A percentile compares a stretch with the other conserved stretches of the same genome.
These are phyloP conservation scores for Onychostoma macrolepis DNA, from an alignment of 2,113 vertebrate genomes.

Conservation along the genomic window DNA sequence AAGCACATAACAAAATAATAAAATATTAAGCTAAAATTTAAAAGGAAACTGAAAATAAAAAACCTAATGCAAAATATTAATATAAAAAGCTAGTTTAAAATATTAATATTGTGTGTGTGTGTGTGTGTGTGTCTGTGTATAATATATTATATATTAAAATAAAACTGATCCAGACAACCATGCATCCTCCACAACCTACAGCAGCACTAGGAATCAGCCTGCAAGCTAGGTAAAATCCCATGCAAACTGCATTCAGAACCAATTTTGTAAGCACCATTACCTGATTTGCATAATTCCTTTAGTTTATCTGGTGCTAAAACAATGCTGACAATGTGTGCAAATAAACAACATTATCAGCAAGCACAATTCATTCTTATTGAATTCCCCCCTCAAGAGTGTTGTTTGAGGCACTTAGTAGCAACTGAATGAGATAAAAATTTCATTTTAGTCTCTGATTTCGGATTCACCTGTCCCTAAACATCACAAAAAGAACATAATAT, in stretches of 20 bases:
- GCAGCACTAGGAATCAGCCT: not conserved
- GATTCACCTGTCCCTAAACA: not conserved
- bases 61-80: too few relatives aligned
- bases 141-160: too few relatives aligned
- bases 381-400: not conserved
- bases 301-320: not conserved
- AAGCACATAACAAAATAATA: too few relatives aligned
- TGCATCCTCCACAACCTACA: not conserved
- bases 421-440: conserved; percentile 15
- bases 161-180: not conserved
- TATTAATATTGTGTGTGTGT: too few relatives aligned
- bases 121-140: too few relatives aligned
- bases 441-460: not conserved
- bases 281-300: conserved; percentile 28
- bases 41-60: too few relatives aligned
- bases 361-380: conserved; percentile 1
- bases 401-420: not conserved
- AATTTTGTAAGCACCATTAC: conserved; percentile 6
- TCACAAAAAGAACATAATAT: not conserved
- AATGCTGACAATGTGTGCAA: conserved; percentile 8
- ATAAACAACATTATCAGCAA: conserved; percentile 18
- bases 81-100: too few relatives aligned
- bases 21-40: too few relatives aligned
- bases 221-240: not conserved
- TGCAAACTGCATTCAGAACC: not conserved